These are phyloP conservation scores for Prorops nasuta DNA, from an alignment of 1,140 invertebrate species.

Conservation along the genomic window DNA sequence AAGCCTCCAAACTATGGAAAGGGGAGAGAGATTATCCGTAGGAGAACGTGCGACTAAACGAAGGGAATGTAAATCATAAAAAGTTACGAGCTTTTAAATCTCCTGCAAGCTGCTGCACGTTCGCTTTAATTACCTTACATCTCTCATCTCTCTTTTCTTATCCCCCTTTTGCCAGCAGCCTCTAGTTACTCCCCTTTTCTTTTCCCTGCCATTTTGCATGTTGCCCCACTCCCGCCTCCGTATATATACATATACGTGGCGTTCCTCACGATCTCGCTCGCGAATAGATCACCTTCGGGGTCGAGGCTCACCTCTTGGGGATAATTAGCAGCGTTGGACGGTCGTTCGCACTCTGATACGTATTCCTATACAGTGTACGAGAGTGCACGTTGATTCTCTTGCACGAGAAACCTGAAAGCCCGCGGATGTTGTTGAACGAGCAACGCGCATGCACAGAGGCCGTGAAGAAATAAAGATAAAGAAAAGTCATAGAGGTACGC, in stretches of 20 bases:
- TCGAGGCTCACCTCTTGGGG: conserved; percentile 35
- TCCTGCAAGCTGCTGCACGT: conserved; percentile 56
- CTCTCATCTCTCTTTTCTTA: conserved; percentile 46
- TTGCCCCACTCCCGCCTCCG: conserved; percentile 15
- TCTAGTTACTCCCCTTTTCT: conserved; percentile 7
- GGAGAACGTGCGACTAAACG: conserved; percentile 55
- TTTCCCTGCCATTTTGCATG: conserved; percentile 7
- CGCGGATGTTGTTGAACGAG: no score
- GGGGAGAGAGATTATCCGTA: conserved; percentile 42
- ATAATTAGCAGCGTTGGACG: conserved; percentile 50
- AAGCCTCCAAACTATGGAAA: conserved; percentile 5
- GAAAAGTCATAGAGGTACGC: no score
- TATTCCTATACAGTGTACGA: no score
- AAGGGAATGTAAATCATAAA: conserved; percentile 60
- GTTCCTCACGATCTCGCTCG: conserved; percentile 14
- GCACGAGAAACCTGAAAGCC: no score
- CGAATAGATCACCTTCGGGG: conserved; percentile 52
- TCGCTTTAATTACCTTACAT: conserved; percentile 59
- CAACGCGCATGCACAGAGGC: no score
- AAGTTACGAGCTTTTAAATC: conserved; percentile 60
- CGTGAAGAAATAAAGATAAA: no score
- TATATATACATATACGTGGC: conserved; percentile 49
- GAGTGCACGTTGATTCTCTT: no score
- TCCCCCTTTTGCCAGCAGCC: not conserved
- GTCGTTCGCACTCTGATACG: conserved; percentile 36